Base-by-base conservation (phyloP, 2,113 vertebrate species). In the Telmatochromis sp. region DNA sequence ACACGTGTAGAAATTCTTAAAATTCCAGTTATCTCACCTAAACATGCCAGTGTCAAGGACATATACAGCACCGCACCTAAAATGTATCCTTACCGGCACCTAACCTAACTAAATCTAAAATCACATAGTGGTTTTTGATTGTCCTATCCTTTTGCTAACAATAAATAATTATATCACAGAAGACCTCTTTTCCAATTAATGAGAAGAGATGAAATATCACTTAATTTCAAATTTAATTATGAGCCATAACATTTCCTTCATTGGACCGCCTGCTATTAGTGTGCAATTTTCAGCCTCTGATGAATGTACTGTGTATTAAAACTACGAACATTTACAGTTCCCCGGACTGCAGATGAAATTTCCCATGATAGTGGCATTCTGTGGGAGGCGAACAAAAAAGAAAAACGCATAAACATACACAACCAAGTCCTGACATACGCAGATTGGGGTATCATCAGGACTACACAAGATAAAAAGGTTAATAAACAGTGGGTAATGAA, bases 141-240 rank as follows among this genome's bases (percentile, higher is more conserved):
- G 89, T 91, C 90, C 89, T 93, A 86, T 87, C 80, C 65, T 85
- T 88, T 86, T 84, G 83, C 87, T 12, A 31, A 47, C 94, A 95
- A 96, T 91, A 93, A 93, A 95, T 95, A 92, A 95, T 89, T 90
- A 92, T 94, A 92, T 91, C 87, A 40, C 88, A 49, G 88, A 93
- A 90, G 93, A 89, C 91, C 90, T 92, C 87, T 93, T 94, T 94
- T 95, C 93, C 95, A 95, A 96, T 96, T 96, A 96, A 97, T 93
- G 93, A 94, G 94, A 94, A 87, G 92, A 93, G 91, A 96, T 96
- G 96, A 97, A 96, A 96, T 95, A 96, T 96, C 96, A 96, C 95
- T 96, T 97, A 95, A 96, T 96, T 96, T 95, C 89, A 94, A 93
- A 96, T 96, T 96, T 96, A 96, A 97, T 97, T 96, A 97, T n/a